Evolutionary conservation across 2,113 vertebrate genomes (phyloP), one percentile per base, ranked within the genome.

Genomic region (Bufo bufo): DNA sequence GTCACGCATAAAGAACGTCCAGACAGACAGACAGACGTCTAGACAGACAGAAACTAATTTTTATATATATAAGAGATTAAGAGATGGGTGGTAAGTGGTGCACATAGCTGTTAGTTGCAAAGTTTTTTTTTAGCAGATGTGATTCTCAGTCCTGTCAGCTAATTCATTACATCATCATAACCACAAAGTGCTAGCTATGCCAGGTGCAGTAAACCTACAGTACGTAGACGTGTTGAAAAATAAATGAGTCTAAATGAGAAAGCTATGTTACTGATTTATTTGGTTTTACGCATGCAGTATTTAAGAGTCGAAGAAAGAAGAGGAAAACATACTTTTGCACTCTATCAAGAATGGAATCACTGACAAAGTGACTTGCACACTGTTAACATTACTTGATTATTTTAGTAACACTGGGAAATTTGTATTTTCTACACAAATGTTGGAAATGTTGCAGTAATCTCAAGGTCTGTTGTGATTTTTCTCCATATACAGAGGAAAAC

Each of bases 211-310:
- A 54, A 33, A 65, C 65, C 47, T 19, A 69, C 81, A 52, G 47
- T 50, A 52, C 71, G 20, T 23, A 71, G 82, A 84, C 23, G 49
- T 69, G 49, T 23, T 54, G 49, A 84, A 66, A 69, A 84, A 84
- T 84, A 71, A 63, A 82, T 82, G 17, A 82, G 80, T 20, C 80
- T 63, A 20, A 63, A 63, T 82, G 49, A 65, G 17, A 82, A 82
- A 82, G 65, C 33, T 17, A 45, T 81, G 58, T 61, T 20, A 49
- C 16, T 50, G 77, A 78, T 78, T 56, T 54, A n/a, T 78, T 54
- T 78, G 49, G 50, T 78, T 78, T 78, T 56, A 78, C 20, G 54
- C 50, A 23, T 78, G 72, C 49, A 54, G 71, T 75, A 75, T 75
- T 75, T 49, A 75, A 50, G 45, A 75, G 16, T 50, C 4, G 14